Base-by-base conservation (phyloP, 2,888 invertebrate species). In the Xanthorhoe designata region DNA sequence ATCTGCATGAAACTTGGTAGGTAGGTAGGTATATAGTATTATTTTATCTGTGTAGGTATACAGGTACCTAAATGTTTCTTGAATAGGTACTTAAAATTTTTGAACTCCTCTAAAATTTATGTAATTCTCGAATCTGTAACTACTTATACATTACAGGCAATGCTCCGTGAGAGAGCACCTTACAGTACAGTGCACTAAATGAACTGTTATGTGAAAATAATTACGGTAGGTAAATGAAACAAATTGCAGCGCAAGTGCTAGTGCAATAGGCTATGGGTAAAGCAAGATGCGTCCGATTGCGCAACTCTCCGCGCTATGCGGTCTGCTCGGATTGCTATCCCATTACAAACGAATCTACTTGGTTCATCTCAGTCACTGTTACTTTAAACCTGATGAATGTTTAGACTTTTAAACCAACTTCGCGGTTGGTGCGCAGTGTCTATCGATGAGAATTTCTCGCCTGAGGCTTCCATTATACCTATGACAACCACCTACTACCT, bases 281-380 rank as follows among this genome's bases (percentile, higher is more conserved):
- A 69, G 63, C 72, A 68, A 76, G 76, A 78, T 77, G 78, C 73
- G 75, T 71, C 68, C 45, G 75, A 77, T 80, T 78, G 76, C 75
- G 74, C 75, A 80, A 79, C 66, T 45, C 55, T 56, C 67, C 61
- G 58, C 68, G 47, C 65, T 61, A 54, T 60, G 68, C 61, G 61
- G 51, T 67, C 55, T 24, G 54, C 47, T 65, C 57, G 52, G 61
- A 69, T 73, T 68, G 64, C 66, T 47, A 69, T 70, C 63, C 57
- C 55, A 69, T 66, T 66, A 58, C 58, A 61, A 61, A 63, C 19
- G 24, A 56, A 67, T 17, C 42, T 53, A 61, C 61, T 15, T 60
- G 9, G 15, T 35, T 29, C 45, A 56, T 52, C 51, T 42, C 52
- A 58, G 15, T 10, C 17, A 56, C 51, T 32, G 32, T 49, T 58